Percentiles rank a stretch among this genome's conserved stretches.
phyloP scores from a whole-genome alignment of 2,888 invertebrate genomes.

The Listrodromus nycthemerus region DNA sequence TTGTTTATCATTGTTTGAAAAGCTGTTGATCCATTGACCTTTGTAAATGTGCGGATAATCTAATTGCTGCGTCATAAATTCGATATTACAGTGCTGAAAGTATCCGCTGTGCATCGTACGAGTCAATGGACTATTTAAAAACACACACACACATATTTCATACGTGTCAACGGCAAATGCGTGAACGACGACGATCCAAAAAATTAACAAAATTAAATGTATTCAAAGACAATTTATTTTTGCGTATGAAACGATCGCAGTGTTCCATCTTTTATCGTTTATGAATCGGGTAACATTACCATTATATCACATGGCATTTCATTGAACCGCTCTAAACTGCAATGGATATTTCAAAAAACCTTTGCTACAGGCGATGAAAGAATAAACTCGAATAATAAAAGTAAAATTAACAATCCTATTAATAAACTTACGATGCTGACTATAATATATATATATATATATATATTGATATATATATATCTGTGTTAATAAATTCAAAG shows the following conservation, averaged over 20 bases:
- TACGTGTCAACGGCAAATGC: constrained; percentile 52
- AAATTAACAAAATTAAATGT: constrained; percentile 37
- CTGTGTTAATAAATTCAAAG: constrained; percentile 80
- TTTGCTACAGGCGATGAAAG: constrained; percentile 52
- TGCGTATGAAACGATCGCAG: constrained; percentile 43
- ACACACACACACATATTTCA: constrained; percentile 16
- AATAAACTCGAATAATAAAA: constrained; percentile 44
- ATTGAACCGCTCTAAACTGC: constrained; percentile 38
- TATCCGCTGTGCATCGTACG: constrained; percentile 34
- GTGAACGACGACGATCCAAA: constrained; percentile 37
- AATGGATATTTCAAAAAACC: constrained; percentile 27
- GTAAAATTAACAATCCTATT: constrained; percentile 48
- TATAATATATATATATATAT: constrained; percentile 23
- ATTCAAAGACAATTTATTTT: constrained; percentile 50
- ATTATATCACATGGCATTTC: constrained; percentile 8
- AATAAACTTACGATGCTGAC: constrained; percentile 62
- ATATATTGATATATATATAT: constrained; percentile 57
- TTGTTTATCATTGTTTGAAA: constrained; percentile 4
- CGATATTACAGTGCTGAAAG: constrained; percentile 46
- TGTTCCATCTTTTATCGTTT: constrained; percentile 38
- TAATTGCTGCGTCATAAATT: constrained; percentile 51
- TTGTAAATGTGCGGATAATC: constrained; percentile 40
- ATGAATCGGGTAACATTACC: not conserved
- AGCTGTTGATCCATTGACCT: constrained; percentile 21
- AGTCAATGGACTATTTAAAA: constrained; percentile 49